Conservation (phyloP, 2,888 invertebrate genomes). For the Podotricha telesiphe region DNA sequence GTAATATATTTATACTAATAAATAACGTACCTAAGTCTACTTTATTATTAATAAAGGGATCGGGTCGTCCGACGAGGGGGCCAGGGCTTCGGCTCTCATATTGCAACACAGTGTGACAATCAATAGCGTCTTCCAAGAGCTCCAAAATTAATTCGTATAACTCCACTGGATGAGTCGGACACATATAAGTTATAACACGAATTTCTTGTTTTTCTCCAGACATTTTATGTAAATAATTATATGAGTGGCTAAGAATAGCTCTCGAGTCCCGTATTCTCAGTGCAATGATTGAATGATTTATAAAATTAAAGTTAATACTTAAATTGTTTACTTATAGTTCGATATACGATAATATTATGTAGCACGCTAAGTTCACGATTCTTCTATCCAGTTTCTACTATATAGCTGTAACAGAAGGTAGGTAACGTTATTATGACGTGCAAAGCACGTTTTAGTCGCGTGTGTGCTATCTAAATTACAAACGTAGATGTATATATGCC, state of each 20-base stretch:
- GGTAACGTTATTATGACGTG: constrained; percentile 35
- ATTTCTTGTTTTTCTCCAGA: constrained; percentile 66
- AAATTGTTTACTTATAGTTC: constrained; percentile 30
- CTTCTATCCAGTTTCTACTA: constrained; percentile 38
- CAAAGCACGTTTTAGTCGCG: constrained; percentile 45
- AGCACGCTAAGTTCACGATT: constrained; percentile 37
- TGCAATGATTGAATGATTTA: neutral
- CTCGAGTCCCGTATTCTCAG: neutral
- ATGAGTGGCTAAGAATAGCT: neutral
- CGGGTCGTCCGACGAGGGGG: constrained; percentile 73
- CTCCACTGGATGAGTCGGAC: constrained; percentile 85
- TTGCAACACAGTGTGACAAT: constrained; percentile 77
- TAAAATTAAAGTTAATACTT: constrained; percentile 12
- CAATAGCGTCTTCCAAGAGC: constrained; percentile 79
- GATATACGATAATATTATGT: constrained; percentile 29
- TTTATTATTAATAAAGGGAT: constrained; percentile 81
- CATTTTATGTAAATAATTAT: constrained; percentile 53
- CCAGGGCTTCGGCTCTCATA: constrained; percentile 85
- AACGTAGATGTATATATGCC: neutral
- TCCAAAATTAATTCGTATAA: constrained; percentile 83
- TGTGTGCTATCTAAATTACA: constrained; percentile 34
- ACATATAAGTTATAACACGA: constrained; percentile 84
- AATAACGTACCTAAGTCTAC: constrained; percentile 82
- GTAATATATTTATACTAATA: neutral
- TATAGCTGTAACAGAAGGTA: constrained; percentile 33